Evolutionary conservation across 2,797 vertebrate species (phyloP).

Genomic region (Australoheros facetus): DNA sequence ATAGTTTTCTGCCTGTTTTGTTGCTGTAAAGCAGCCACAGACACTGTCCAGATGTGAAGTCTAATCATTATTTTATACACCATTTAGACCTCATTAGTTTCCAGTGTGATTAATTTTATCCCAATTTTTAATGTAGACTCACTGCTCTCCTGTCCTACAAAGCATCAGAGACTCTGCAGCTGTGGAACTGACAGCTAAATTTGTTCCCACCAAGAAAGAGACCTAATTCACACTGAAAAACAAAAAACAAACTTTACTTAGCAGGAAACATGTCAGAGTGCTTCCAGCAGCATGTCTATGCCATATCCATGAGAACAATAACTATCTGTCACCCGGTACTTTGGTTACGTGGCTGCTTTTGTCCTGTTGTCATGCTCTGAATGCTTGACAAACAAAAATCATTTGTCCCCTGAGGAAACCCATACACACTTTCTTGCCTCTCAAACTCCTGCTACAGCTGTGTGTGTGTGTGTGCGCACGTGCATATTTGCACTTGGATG

Average conservation of each 20-base stretch:
- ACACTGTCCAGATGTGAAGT: not conserved
- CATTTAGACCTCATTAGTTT: not conserved
- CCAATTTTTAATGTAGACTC: not conserved
- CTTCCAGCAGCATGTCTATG: conserved; percentile 41
- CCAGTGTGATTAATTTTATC: not conserved
- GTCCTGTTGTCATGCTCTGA: conserved; percentile 55
- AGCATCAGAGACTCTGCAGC: conserved; percentile 7
- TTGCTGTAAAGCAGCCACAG: not conserved
- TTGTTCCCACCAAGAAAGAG: conserved; percentile 13
- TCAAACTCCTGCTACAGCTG: conserved; percentile 30
- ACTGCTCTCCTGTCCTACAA: not conserved
- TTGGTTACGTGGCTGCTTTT: conserved; percentile 60
- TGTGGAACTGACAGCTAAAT: conserved; percentile 8
- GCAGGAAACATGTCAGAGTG: conserved; percentile 56
- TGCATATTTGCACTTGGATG: conserved; percentile 17
- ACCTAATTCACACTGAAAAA: conserved; percentile 9
- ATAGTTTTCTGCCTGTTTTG: not conserved
- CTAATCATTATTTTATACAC: not conserved
- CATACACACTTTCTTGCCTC: conserved; percentile 5
- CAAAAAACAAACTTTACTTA: not conserved
- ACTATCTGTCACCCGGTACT: conserved; percentile 48
- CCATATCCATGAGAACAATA: conserved; percentile 69
- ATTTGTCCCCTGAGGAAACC: conserved; percentile 52
- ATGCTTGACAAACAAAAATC: conserved; percentile 64
- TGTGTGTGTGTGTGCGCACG: not conserved